Percentiles rank a stretch among this genome's conserved stretches.
These are phyloP conservation scores for Amorpha juglandis DNA, from an alignment of 2,888 invertebrate genomes.

Conservation along the genomic window DNA sequence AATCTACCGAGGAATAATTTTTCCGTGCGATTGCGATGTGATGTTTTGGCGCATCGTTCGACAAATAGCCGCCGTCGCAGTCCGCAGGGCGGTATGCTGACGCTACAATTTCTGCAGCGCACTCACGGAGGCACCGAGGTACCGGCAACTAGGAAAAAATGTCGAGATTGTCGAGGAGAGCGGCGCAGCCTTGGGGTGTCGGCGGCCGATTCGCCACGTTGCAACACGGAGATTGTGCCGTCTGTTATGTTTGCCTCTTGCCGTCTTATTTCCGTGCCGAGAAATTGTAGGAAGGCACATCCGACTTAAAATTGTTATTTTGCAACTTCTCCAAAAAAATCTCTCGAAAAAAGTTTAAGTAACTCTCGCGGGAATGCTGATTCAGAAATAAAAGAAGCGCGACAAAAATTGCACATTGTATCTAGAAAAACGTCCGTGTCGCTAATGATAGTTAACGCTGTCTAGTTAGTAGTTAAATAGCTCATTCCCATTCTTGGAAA, in stretches of 20 bases:
- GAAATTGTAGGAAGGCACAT: conserved; percentile 72
- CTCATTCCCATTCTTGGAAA: conserved; percentile 82
- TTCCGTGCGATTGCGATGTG: conserved; percentile 78
- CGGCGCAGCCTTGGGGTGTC: conserved; percentile 73
- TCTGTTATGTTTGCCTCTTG: conserved; percentile 79
- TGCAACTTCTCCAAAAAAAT: conserved; percentile 59
- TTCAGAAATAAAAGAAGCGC: conserved; percentile 43
- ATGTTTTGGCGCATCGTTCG: conserved; percentile 83
- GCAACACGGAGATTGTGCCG: conserved; percentile 79
- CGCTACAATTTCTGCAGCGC: conserved; percentile 70
- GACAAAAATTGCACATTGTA: conserved; percentile 47
- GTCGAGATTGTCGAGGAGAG: conserved; percentile 74
- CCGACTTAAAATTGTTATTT: conserved; percentile 68
- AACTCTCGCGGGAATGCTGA: conserved; percentile 41
- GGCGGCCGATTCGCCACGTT: conserved; percentile 75
- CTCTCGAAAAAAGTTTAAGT: conserved; percentile 46
- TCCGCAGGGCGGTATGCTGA: conserved; percentile 76
- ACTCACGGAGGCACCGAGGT: conserved; percentile 51
- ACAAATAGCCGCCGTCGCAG: conserved; percentile 76
- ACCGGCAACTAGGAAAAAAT: conserved; percentile 71
- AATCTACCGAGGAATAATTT: conserved; percentile 77
- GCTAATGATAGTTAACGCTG: conserved; percentile 68
- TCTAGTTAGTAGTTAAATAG: conserved; percentile 80
- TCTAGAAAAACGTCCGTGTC: conserved; percentile 50
- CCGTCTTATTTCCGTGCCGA: conserved; percentile 75